Percentiles rank a stretch among this genome's conserved stretches.
Conservation (phyloP, 2,888 invertebrate species). For the Chloroclysta siterata region DNA sequence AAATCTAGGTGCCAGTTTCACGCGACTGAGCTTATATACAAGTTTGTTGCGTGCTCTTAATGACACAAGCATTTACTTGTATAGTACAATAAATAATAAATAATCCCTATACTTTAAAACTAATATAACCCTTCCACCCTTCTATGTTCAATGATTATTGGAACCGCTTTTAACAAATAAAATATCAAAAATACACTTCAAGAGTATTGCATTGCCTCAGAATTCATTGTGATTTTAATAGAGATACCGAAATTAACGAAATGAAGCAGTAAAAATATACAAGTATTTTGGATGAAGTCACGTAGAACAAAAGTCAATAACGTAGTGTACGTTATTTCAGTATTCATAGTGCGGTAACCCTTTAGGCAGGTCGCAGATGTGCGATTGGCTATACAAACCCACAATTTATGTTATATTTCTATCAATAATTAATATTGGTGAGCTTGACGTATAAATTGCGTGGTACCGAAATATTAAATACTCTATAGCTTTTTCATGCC, state of each 20-base stretch:
- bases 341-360: conserved; percentile 58
- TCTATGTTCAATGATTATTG: no score
- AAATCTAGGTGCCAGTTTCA: no score
- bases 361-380: conserved; percentile 58
- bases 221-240: conserved; percentile 1
- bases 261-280: conserved; percentile 8
- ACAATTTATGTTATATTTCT: conserved; percentile 3
- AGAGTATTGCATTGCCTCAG: neutral
- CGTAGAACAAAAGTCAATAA: conserved; percentile 46
- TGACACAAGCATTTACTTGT: no score
- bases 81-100: no score
- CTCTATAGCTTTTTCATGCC: neutral
- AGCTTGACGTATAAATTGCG: neutral
- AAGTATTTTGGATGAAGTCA: conserved; percentile 26
- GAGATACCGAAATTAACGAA: neutral
- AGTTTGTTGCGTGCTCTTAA: no score
- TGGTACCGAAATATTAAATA: neutral
- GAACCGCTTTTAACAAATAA: neutral
- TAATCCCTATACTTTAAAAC: no score
- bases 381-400: conserved; percentile 17
- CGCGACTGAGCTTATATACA: no score
- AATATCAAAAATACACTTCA: neutral
- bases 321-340: conserved; percentile 47
- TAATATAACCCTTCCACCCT: no score
- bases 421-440: conserved; percentile 20